Base-by-base conservation (phyloP, 1,140 invertebrate genomes). In the Drosophila melanica region DNA sequence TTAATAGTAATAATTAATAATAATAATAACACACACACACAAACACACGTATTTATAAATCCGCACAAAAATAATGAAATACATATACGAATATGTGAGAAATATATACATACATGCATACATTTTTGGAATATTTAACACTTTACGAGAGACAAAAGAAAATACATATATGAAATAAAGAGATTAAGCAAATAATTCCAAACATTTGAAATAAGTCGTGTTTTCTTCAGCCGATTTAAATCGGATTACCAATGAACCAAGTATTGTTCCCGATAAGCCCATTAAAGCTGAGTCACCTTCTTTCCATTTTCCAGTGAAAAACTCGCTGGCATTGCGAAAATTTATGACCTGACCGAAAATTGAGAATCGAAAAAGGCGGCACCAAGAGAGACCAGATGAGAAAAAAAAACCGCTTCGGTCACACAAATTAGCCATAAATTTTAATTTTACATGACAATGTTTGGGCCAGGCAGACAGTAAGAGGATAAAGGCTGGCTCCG, bases 361-460 rank as follows among this genome's bases (percentile, higher is more conserved):
- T 18, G 55, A 51, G 59, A 44, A 72, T 47, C 10, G 50, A n/a
- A 60, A 67, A 71, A 70, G 68, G 62, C 62, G 62, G 55, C 57
- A 57, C 68, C 51, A 9, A 33, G 50, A 39, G 59, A 64, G 11
- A 9, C 48, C 48, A 51, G 27, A n/a, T 10, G 27, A 53, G 47
- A 27, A 55, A 18, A 60, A 27, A 14, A 10, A 10, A 37, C 50
- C 53, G 69, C 57, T 76, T 70, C 60, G 77, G 76, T 71, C 82
- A 87, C 82, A 79, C 68, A 87, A 87, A 87, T 87, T 87, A 87
- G 82, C 84, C 82, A 89, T 87, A 89, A 87, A 87, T 87, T 87
- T 89, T 89, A 89, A 87, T 87, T 87, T 87, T 89, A 87, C 82
- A 87, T 87, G 82, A 87, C 82, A 87, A 79, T 87, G 72, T 82